A percentile compares a stretch with the other conserved stretches of the same genome.
phyloP scores from a whole-genome alignment of 2,797 vertebrate genomes.

The Pseudocheirus occidentalis region DNA sequence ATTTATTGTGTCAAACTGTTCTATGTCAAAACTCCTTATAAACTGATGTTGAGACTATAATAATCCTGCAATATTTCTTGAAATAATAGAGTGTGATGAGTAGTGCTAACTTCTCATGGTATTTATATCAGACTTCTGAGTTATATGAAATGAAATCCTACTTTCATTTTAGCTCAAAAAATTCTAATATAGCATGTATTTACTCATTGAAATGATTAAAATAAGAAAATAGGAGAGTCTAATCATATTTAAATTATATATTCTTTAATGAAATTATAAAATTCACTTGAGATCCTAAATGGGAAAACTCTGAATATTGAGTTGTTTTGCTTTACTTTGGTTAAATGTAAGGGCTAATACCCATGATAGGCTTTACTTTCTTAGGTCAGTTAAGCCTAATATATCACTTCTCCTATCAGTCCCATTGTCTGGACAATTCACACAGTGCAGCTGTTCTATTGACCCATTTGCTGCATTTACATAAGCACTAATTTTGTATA shows the following conservation, averaged over 20 bases:
- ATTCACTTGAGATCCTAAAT: background rate
- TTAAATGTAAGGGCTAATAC: background rate
- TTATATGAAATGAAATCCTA: background rate
- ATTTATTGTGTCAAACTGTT: background rate
- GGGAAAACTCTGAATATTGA: background rate
- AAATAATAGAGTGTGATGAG: background rate
- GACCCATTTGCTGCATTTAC: background rate
- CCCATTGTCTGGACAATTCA: background rate
- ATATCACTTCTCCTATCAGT: background rate
- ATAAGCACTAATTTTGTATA: background rate
- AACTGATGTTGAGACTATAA: background rate
- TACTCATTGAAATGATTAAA: background rate
- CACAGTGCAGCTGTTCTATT: background rate
- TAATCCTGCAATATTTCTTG: background rate
- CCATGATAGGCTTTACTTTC: background rate
- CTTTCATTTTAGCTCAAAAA: background rate
- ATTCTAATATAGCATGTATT: background rate
- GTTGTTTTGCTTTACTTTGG: background rate
- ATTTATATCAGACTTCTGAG: background rate
- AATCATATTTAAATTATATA: background rate
- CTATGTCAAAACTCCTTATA: background rate
- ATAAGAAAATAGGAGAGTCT: background rate
- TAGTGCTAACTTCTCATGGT: background rate
- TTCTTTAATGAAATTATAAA: background rate
- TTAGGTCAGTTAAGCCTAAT: background rate